Percentiles rank a stretch among this genome's conserved stretches.
phyloP scores from a whole-genome alignment of 2,113 vertebrate genomes.

The Lycaon pictus region DNA sequence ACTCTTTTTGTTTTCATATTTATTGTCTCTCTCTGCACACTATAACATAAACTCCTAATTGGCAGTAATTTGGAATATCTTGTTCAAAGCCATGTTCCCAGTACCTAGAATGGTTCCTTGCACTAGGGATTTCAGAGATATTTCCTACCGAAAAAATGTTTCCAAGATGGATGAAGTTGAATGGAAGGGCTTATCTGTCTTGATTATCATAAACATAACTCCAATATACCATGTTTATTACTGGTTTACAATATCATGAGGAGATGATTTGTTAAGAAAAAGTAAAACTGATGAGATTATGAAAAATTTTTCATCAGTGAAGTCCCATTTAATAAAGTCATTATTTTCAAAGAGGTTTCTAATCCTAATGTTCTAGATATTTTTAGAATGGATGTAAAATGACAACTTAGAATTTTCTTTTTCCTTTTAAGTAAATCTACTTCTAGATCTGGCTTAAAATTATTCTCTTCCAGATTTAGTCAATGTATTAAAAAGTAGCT shows the following conservation, averaged over 20 bases:
- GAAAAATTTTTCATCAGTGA: not conserved
- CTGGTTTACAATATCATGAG: not conserved
- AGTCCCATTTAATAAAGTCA: not conserved
- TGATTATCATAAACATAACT: not conserved
- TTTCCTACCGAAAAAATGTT: not conserved
- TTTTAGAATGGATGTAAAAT: conserved; percentile 53
- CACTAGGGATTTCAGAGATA: conserved; percentile 12
- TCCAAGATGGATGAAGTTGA: not conserved
- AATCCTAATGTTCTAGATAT: conserved; percentile 1
- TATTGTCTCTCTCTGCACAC: not conserved
- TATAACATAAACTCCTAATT: not conserved
- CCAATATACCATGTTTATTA: not conserved
- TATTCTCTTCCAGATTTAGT: conserved; percentile 13
- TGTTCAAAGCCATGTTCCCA: not conserved
- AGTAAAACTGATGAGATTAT: conserved; percentile 35
- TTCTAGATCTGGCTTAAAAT: conserved; percentile 31
- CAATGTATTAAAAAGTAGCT: not conserved
- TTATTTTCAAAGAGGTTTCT: conserved; percentile 23
- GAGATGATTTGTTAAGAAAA: conserved; percentile 14
- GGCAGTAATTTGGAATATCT: not conserved
- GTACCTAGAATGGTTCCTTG: not conserved
- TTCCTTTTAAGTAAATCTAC: not conserved
- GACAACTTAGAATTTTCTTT: conserved; percentile 2
- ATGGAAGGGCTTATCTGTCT: not conserved
- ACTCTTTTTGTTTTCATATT: conserved; percentile 25